Conservation (phyloP, 2,113 vertebrate genomes). For the Oxyruncus cristatus region DNA sequence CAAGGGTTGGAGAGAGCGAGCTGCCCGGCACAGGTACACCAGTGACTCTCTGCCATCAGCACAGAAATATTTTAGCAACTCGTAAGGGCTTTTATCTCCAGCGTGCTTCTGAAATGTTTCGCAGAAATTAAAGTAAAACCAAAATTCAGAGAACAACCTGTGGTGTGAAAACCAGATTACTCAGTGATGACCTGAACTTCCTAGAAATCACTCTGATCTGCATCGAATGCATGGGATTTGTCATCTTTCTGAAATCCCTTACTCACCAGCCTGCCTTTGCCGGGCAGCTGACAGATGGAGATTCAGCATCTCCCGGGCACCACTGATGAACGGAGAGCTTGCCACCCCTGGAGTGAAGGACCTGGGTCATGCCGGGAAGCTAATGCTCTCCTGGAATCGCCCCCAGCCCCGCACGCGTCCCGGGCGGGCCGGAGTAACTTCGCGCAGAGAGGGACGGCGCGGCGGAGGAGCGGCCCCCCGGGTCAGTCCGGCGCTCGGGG, state of each 20-base stretch:
- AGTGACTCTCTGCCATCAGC: not conserved
- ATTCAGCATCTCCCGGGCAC: not conserved
- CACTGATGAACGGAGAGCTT: fast-evolving
- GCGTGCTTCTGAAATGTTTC: not conserved
- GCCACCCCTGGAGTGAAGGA: no score
- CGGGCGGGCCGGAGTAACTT: not conserved
- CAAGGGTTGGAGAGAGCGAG: fast-evolving
- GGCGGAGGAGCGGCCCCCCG: not conserved
- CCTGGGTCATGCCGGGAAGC: not conserved
- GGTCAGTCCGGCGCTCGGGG: not conserved
- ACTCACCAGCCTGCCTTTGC: not conserved
- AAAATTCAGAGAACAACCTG: not conserved
- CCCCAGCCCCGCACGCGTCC: no score
- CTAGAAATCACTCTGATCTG: not conserved
- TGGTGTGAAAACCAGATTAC: not conserved
- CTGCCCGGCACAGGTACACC: not conserved
- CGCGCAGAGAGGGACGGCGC: fast-evolving
- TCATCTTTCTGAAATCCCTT: not conserved
- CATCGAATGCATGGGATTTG: not conserved
- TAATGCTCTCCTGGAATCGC: not conserved
- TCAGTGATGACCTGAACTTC: not conserved
- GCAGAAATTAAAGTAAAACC: conserved; percentile 17
- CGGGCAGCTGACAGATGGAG: not conserved
- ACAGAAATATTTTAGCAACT: not conserved
- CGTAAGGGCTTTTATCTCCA: not conserved